Conservation (phyloP, 2,888 invertebrate genomes). For the Hedya salicella region DNA sequence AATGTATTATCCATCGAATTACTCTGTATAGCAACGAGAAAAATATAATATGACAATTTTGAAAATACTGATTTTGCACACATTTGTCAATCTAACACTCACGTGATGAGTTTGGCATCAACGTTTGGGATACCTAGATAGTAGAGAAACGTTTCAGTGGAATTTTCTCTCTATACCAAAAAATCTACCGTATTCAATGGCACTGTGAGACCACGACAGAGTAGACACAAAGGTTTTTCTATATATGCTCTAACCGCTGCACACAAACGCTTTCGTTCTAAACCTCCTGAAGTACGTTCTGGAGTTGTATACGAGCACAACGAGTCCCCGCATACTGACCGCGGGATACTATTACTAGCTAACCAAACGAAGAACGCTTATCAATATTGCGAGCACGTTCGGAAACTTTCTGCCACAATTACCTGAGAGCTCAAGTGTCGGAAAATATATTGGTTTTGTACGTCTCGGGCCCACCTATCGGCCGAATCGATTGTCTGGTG, state of each 20-base stretch:
- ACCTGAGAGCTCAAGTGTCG: constrained; percentile 84
- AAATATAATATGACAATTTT: no score
- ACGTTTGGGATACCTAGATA: no score
- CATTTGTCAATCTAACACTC: no score
- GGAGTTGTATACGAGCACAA: constrained; percentile 33
- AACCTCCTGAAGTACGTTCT: constrained; percentile 27
- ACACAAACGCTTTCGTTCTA: constrained; percentile 20
- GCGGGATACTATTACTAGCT: constrained; percentile 41
- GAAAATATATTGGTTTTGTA: constrained; percentile 83
- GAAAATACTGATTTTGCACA: no score
- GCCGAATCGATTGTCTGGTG: constrained; percentile 65
- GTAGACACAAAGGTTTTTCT: neutral
- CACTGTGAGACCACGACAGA: neutral
- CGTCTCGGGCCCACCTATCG: constrained; percentile 68
- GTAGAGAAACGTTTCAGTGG: no score
- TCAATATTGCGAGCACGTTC: constrained; percentile 80
- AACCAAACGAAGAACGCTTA: constrained; percentile 55
- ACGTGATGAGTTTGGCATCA: no score
- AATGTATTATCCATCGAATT: no score
- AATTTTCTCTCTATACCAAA: no score
- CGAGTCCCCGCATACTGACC: constrained; percentile 34
- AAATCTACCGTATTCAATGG: no score
- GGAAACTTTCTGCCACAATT: constrained; percentile 84
- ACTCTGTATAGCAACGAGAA: no score
- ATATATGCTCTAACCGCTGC: constrained; percentile 22